Conservation (phyloP, 2,888 invertebrate genomes). For the Rotaria macrura region DNA sequence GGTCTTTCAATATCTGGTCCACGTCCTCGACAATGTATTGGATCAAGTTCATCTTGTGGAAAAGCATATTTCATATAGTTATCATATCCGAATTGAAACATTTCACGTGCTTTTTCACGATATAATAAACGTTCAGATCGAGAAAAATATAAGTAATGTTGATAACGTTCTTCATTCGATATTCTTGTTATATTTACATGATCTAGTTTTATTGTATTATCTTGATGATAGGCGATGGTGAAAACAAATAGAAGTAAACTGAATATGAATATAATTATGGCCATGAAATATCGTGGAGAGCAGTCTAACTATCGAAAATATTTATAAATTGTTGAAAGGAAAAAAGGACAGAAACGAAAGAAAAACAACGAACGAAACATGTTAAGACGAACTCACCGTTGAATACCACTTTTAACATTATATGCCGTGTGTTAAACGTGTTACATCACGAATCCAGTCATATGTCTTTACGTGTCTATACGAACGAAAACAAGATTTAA, state of each 20-base stretch:
- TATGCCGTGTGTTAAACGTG: neutral
- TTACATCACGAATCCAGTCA: neutral
- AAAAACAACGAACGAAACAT: neutral
- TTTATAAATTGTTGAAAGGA: neutral
- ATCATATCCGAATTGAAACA: constrained; percentile 58
- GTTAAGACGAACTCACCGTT: neutral
- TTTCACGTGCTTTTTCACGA: constrained; percentile 37
- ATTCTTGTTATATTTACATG: neutral
- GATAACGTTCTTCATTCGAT: neutral
- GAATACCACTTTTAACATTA: neutral
- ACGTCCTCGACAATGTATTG: constrained; percentile 57
- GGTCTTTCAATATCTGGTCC: constrained; percentile 58
- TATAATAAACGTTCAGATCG: constrained; percentile 17
- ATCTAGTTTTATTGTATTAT: neutral
- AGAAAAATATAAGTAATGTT: constrained; percentile 23
- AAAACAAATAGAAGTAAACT: neutral
- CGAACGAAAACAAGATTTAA: neutral
- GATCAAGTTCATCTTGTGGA: constrained; percentile 59
- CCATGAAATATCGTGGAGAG: neutral
- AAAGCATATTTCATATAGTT: constrained; percentile 59
- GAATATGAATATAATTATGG: neutral
- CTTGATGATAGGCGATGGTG: neutral
- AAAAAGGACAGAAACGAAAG: neutral
- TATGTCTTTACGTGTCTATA: neutral
- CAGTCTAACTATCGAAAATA: neutral